Percentiles rank a stretch among this genome's conserved stretches.
phyloP scores from a whole-genome alignment of 2,113 vertebrate genomes.

The Rynchops niger region DNA sequence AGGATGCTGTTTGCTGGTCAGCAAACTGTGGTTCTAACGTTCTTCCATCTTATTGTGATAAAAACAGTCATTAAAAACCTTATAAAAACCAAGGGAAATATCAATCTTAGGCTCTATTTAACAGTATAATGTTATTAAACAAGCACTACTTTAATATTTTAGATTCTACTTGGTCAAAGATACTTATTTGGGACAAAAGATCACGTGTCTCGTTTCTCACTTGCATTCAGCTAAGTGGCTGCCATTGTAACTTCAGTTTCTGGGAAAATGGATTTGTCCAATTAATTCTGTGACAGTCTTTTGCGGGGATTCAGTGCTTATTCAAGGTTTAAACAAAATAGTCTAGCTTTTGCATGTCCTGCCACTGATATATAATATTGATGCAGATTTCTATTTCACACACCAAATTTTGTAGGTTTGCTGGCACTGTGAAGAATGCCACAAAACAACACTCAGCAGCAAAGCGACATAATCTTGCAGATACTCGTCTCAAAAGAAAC shows the following conservation, averaged over 20 bases:
- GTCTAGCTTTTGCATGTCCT: not conserved
- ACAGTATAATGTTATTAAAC: not conserved
- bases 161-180: not conserved
- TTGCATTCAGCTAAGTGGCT: not conserved
- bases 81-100: not conserved
- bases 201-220: not conserved
- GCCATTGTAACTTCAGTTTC: not conserved
- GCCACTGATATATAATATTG: not conserved
- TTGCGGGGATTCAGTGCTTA: not conserved
- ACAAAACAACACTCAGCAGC: not conserved
- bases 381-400: not conserved
- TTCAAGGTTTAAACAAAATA: not conserved
- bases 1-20: not conserved
- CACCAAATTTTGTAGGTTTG: not conserved
- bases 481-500: accelerated
- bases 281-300: not conserved
- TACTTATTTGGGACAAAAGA: not conserved
- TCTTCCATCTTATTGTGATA: not conserved
- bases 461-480: not conserved
- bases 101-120: not conserved
- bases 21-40: not conserved
- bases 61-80: not conserved
- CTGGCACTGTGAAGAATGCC: not conserved
- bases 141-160: not conserved
- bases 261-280: not conserved